phyloP scores from a whole-genome alignment of 2,888 invertebrate species.

The Lasioglossum morio region DNA sequence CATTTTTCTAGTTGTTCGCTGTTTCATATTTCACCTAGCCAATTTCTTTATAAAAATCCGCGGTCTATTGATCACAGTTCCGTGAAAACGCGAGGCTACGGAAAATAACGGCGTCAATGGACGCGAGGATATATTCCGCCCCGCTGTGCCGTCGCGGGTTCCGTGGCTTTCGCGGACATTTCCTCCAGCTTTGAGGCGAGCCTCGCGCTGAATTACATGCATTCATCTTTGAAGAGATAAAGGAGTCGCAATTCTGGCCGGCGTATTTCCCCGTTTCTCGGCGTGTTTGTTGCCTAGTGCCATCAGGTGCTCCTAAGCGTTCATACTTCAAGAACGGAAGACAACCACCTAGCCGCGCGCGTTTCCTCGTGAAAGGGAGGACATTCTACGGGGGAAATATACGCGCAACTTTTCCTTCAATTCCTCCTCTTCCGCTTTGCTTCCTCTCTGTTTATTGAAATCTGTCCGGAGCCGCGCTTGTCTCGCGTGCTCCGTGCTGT shows the following conservation, averaged over 20 bases:
- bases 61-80: not conserved
- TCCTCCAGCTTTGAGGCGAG: constrained; percentile 24
- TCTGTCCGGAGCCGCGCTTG: constrained; percentile 1
- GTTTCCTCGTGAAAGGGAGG: constrained; percentile 19
- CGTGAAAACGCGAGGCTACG: not conserved
- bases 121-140: not conserved
- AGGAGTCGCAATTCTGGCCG: constrained; percentile 28
- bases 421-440: constrained; percentile 15
- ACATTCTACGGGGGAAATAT: constrained; percentile 21
- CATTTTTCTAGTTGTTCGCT: no score
- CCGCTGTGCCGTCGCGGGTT: not conserved
- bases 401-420: constrained; percentile 23
- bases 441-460: constrained; percentile 26
- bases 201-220: constrained; percentile 46
- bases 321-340: constrained; percentile 23
- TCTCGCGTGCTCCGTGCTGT: not conserved
- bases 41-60: no score
- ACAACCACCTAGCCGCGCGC: constrained; percentile 8
- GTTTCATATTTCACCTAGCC: no score
- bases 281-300: constrained; percentile 37
- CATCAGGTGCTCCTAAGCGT: constrained; percentile 45
- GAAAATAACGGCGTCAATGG: not conserved
- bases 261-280: constrained; percentile 29
- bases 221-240: constrained; percentile 51
- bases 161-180: constrained; percentile 16